phyloP scores from a whole-genome alignment of 2,797 vertebrate species.

The Selene dorsalis region DNA sequence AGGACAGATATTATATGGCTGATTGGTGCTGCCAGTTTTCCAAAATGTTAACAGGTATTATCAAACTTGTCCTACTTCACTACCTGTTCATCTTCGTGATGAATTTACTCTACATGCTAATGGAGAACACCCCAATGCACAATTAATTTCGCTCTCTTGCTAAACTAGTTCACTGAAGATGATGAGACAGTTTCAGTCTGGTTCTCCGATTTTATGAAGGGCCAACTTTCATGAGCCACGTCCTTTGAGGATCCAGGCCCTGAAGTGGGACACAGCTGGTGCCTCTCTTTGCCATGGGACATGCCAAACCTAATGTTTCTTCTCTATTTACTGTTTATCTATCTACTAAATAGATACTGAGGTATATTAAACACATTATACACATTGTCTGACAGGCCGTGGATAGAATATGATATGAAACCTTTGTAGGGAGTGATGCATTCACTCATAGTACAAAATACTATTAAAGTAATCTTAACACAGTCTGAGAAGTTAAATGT shows the following conservation, averaged over 20 bases:
- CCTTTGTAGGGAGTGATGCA: too few species aligned
- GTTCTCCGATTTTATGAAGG: slow-evolving; percentile 10
- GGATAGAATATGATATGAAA: too few species aligned
- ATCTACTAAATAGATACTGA: too few species aligned
- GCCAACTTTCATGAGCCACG: neutral
- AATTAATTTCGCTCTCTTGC: too few species aligned
- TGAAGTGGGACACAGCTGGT: slow-evolving; percentile 37
- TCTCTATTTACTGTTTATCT: neutral
- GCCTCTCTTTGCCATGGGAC: neutral
- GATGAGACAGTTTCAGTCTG: neutral
- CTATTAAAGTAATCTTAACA: too few species aligned
- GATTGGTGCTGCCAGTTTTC: neutral
- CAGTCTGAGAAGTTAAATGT: too few species aligned
- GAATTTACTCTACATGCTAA: neutral
- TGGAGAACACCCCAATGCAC: neutral
- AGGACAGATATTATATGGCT: neutral
- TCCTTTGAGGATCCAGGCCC: slow-evolving; percentile 11
- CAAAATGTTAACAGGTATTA: slow-evolving; percentile 3
- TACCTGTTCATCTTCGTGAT: too few species aligned
- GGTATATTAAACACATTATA: too few species aligned
- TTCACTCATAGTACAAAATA: too few species aligned
- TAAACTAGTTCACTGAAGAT: neutral
- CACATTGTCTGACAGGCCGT: too few species aligned
- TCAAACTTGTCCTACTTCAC: slow-evolving; percentile 1
- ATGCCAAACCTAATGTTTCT: neutral